A percentile compares a stretch with the other conserved stretches of the same genome.
These are phyloP conservation scores for Fragum whitleyi DNA, from an alignment of 2,888 invertebrate genomes.

Conservation along the genomic window DNA sequence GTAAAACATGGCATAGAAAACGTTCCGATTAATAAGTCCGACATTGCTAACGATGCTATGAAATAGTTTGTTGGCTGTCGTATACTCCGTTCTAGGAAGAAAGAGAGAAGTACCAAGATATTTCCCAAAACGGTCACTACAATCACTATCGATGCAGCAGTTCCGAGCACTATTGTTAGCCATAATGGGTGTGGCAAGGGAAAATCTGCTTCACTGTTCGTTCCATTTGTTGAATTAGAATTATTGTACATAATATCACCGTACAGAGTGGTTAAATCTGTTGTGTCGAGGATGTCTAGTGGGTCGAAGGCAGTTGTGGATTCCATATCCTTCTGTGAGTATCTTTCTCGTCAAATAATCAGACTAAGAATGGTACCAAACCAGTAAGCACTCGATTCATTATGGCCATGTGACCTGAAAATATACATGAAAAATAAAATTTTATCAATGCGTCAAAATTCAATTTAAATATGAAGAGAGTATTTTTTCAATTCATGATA, in stretches of 20 bases:
- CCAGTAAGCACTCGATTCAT: too few species aligned
- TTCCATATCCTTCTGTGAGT: too few species aligned
- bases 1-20: constrained; percentile 99
- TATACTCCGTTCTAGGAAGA: constrained; percentile 95
- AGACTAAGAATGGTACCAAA: too few species aligned
- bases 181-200: constrained; percentile 90
- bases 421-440: constrained; percentile 15
- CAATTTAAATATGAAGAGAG: too few species aligned
- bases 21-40: constrained; percentile 98
- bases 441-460: too few species aligned
- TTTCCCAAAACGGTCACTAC: constrained; percentile 97
- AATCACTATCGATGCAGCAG: constrained; percentile 94
- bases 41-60: constrained; percentile 98
- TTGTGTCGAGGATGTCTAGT: constrained; percentile 9
- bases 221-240: constrained; percentile 9
- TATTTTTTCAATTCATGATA: too few species aligned
- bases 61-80: constrained; percentile 99
- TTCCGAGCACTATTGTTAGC: constrained; percentile 95
- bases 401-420: background rate
- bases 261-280: constrained; percentile 16
- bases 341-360: too few species aligned
- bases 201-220: background rate
- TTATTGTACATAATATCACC: background rate
- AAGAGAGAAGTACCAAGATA: constrained; percentile 96
- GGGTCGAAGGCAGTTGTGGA: constrained; percentile 10